Percentiles rank a stretch among this genome's conserved stretches.
Conservation (phyloP, 2,797 vertebrate species). For the Rhadinocentrus ornatus region DNA sequence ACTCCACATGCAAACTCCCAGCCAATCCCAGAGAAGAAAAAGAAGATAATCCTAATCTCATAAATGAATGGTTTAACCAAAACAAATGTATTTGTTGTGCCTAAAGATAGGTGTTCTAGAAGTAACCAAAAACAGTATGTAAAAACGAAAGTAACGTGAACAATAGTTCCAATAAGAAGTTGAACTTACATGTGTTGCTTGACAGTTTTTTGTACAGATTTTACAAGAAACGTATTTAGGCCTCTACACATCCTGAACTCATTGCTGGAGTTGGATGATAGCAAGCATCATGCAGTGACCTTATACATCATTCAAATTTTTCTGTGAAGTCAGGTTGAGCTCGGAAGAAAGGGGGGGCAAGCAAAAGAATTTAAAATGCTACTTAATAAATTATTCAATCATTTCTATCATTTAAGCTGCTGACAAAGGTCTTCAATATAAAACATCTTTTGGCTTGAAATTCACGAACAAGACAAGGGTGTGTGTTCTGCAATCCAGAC, state of each 20-base stretch:
- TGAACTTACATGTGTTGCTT: too few relatives aligned
- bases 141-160: too few relatives aligned
- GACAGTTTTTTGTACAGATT: too few relatives aligned
- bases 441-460: conserved; percentile 24
- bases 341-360: neutral
- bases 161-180: too few relatives aligned
- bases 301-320: neutral
- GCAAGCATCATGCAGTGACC: neutral
- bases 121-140: too few relatives aligned
- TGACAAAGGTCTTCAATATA: neutral
- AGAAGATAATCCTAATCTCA: neutral
- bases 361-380: neutral
- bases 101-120: too few relatives aligned
- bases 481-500: conserved; percentile 24
- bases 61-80: neutral
- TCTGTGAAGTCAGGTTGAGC: neutral
- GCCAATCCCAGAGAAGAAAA: too few relatives aligned
- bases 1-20: too few relatives aligned
- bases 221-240: too few relatives aligned
- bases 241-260: neutral
- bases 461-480: neutral
- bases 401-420: neutral
- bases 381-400: neutral
- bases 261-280: neutral
- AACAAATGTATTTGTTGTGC: too few relatives aligned